Evolutionary conservation across 2,888 invertebrate genomes (phyloP), one percentile per base, ranked within the genome.

Genomic region (Melanostoma scalare): DNA sequence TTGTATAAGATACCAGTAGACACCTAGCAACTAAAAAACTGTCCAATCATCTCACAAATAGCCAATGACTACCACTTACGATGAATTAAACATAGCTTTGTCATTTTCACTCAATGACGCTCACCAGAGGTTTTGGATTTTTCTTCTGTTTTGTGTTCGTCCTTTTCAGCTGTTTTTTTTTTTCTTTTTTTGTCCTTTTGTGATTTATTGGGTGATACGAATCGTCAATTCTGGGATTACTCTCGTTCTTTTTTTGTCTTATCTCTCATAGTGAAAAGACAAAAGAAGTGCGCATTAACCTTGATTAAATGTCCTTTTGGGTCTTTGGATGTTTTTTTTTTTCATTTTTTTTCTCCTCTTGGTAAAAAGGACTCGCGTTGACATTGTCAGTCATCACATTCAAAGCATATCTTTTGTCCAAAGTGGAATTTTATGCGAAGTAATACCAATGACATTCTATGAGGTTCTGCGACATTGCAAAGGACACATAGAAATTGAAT

Each of bases 201-300:
- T 73, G 69, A 77, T 73, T 82, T 77, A 82, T 77, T 74, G n/a
- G 63, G 77, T 77, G 77, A 68, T 65, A 69, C 30, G 73, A 77
- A 74, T 82, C 73, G 82, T 82, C 77, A 82, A 82, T 63, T 77
- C 73, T 65, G 46, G 73, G 77, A 82, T 82, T 82, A 69, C 73
- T 68, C 63, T 52, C 63, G 31, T 52, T 55, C 48, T 58, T 63
- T 77, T 30, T 30, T 38, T 63, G 33, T 35, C 48, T 63, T 50
- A 50, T 82, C 77, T 77, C 82, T 56, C 30, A 36, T 6, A 35
- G 63, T 46, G 30, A 53, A 53, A 72, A 77, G 77, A 82, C 77
- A 82, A 82, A 82, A 40, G 69, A 73, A 82, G 53, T 73, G 72
- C 58, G 42, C 73, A 82, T 82, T 82, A 82, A 77, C 69, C 82